Conservation (phyloP, 2,113 vertebrate genomes). For the Cynopterus brachyotis region DNA sequence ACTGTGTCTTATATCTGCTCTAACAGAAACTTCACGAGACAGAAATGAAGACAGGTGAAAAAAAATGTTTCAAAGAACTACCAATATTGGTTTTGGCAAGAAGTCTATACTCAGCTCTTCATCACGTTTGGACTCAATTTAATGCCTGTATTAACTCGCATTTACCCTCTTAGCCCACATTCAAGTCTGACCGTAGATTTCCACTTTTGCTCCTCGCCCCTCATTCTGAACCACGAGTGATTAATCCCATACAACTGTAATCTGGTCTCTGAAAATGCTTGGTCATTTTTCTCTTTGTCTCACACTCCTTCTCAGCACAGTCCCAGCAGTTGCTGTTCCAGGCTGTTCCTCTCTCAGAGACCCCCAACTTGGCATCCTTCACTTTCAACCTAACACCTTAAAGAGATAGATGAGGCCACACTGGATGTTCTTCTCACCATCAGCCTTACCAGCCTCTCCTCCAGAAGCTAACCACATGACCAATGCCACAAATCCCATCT, state of each 20-base stretch:
- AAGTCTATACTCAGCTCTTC: not conserved
- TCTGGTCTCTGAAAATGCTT: not conserved
- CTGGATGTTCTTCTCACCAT: not conserved
- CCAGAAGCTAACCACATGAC: not conserved
- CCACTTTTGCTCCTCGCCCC: not conserved
- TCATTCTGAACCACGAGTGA: not conserved
- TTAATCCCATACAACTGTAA: not conserved
- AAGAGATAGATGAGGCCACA: not conserved
- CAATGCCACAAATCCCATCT: not conserved
- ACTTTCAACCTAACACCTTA: fast-evolving
- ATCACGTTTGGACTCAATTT: not conserved
- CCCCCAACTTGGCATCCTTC: not conserved
- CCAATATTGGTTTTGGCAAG: not conserved
- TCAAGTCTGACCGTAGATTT: not conserved
- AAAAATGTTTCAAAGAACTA: not conserved
- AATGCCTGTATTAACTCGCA: not conserved
- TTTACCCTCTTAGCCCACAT: not conserved
- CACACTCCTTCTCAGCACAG: not conserved
- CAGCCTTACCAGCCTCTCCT: not conserved
- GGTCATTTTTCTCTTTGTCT: not conserved
- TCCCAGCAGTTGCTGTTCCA: not conserved
- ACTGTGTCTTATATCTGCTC: not conserved
- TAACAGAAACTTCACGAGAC: conserved; percentile 20
- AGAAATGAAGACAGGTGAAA: conserved; percentile 31
- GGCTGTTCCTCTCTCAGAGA: not conserved